Evolutionary conservation across 2,888 invertebrate genomes (phyloP).

Genomic region (Mechanitis mazaeus): DNA sequence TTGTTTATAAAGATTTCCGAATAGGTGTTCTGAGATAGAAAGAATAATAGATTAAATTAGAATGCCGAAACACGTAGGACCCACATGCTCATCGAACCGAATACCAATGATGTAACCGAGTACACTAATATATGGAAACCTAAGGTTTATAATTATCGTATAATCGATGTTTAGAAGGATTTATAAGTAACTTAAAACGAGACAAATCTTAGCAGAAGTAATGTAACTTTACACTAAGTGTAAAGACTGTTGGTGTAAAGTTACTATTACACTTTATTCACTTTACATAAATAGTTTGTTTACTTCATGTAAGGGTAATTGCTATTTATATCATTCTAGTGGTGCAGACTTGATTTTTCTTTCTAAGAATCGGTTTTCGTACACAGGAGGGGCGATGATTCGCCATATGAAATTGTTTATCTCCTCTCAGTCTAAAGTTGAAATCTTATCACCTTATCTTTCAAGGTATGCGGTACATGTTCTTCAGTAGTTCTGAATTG

Average conservation of each 20-base stretch:
- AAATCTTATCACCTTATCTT: conserved; percentile 31
- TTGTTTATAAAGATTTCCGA: no score
- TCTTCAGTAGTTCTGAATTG: conserved; percentile 25
- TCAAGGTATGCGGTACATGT: conserved; percentile 22
- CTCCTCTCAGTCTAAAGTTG: conserved; percentile 21
- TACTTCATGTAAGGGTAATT: no score
- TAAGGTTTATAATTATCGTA: no score
- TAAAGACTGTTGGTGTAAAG: not conserved
- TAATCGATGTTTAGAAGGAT: no score
- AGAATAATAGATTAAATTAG: conserved; percentile 35
- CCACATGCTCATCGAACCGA: conserved; percentile 53
- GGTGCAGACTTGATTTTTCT: no score
- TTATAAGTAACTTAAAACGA: no score
- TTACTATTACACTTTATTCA: no score
- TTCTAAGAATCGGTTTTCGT: no score
- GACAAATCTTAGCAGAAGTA: no score
- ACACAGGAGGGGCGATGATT: no score
- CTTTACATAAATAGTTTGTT: no score
- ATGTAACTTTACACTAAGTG: not conserved
- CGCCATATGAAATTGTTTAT: no score
- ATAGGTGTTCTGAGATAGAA: not conserved
- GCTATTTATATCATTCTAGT: not conserved
- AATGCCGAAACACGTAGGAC: conserved; percentile 56
- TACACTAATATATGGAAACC: not conserved
- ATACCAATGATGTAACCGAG: conserved; percentile 23